Percentiles rank a stretch among this genome's conserved stretches.
These are phyloP conservation scores for Equus quagga DNA, from an alignment of 2,113 vertebrate species.

Conservation along the genomic window DNA sequence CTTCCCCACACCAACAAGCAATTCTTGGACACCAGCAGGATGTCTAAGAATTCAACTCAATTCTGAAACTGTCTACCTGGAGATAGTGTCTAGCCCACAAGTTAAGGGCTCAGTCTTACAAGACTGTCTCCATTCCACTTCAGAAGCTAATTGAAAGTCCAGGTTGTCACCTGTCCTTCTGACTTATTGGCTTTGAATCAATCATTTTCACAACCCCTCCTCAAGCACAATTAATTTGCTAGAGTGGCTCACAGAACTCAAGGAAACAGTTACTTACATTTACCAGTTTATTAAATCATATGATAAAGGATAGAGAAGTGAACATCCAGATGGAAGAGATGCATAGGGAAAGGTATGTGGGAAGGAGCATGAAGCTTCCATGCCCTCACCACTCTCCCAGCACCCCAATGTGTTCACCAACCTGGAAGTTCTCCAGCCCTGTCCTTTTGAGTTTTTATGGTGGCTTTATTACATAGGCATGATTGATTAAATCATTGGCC, in stretches of 20 bases:
- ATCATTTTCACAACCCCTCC: not conserved
- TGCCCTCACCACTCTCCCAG: not conserved
- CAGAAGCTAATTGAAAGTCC: not conserved
- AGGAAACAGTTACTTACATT: not conserved
- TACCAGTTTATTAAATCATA: not conserved
- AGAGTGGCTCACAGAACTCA: not conserved
- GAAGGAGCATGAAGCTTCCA: not conserved
- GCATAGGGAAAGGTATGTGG: not conserved
- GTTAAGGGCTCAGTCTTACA: not conserved
- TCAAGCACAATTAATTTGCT: not conserved
- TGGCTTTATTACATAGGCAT: not conserved
- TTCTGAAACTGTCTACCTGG: not conserved
- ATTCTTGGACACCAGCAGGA: too few species aligned
- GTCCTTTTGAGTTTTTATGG: not conserved
- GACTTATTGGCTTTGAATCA: not conserved
- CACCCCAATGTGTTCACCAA: not conserved
- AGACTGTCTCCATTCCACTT: not conserved
- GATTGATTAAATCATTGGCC: not conserved
- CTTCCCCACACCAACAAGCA: too few species aligned
- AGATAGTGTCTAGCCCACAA: not conserved
- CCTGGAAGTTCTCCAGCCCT: not conserved
- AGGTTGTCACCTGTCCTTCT: not conserved
- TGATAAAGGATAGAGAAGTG: not conserved
- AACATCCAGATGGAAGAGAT: not conserved
- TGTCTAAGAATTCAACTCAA: too few species aligned